phyloP scores from a whole-genome alignment of 2,113 vertebrate genomes.

The Panthera tigris region DNA sequence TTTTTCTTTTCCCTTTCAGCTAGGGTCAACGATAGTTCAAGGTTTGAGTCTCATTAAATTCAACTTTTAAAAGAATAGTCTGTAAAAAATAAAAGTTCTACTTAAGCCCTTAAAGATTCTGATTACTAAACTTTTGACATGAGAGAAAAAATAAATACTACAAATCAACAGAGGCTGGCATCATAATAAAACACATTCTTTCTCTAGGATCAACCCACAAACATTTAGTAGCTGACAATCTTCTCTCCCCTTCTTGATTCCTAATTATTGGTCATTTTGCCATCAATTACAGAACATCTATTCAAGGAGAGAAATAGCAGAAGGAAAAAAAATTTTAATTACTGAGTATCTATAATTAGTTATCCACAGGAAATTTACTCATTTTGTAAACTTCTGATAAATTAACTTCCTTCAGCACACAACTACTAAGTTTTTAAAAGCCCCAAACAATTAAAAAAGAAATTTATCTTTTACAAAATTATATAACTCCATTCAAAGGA shows the following conservation, averaged over 20 bases:
- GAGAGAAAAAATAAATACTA: background rate
- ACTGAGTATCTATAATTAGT: background rate
- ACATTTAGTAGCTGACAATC: background rate
- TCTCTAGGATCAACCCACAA: conserved; percentile 8
- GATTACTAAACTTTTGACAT: conserved; percentile 20
- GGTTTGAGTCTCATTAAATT: conserved; percentile 29
- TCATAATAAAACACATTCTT: conserved; percentile 15
- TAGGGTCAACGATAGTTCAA: background rate
- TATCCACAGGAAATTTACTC: conserved; percentile 46
- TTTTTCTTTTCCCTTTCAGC: conserved; percentile 38
- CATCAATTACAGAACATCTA: background rate
- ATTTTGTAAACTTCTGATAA: conserved; percentile 37
- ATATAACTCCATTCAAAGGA: conserved; percentile 21
- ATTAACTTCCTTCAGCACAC: background rate
- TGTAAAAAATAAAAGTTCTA: conserved; percentile 59
- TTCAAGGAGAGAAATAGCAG: background rate
- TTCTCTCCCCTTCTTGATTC: background rate
- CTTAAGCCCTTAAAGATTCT: conserved; percentile 33
- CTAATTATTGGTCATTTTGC: conserved; percentile 39
- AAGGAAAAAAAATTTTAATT: conserved; percentile 12
- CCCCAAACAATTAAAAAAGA: background rate
- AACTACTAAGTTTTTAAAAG: background rate
- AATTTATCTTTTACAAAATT: conserved; percentile 33
- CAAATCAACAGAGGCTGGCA: background rate
- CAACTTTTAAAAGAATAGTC: conserved; percentile 36